phyloP scores from a whole-genome alignment of 2,888 invertebrate genomes.

The Phlogophora meticulosa region DNA sequence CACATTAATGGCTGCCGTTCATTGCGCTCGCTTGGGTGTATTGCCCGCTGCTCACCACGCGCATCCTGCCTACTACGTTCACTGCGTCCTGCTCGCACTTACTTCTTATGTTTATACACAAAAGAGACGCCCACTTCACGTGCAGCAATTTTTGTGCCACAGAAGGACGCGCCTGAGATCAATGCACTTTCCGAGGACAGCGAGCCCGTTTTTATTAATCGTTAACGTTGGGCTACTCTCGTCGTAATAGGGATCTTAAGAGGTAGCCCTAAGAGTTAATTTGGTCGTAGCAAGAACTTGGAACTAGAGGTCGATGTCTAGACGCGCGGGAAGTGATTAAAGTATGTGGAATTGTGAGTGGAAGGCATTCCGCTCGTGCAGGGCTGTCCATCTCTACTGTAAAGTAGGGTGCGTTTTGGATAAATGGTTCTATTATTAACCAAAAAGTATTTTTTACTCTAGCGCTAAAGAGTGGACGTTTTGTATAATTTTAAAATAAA shows the following conservation, averaged over 20 bases:
- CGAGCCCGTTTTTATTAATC: slow-evolving; percentile 87
- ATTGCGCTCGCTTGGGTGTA: slow-evolving; percentile 90
- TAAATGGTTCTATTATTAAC: slow-evolving; percentile 31
- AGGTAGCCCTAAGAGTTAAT: slow-evolving; percentile 77
- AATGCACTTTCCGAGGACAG: slow-evolving; percentile 91
- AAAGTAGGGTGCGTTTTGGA: slow-evolving; percentile 34
- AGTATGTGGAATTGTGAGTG: slow-evolving; percentile 78
- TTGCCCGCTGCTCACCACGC: slow-evolving; percentile 88
- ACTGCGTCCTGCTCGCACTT: slow-evolving; percentile 83
- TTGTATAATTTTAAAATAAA: neutral
- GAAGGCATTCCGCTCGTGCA: slow-evolving; percentile 79
- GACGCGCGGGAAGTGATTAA: slow-evolving; percentile 87
- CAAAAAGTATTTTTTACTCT: neutral
- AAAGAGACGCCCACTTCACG: slow-evolving; percentile 86
- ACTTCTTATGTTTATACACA: slow-evolving; percentile 71
- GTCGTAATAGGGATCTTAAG: slow-evolving; percentile 82
- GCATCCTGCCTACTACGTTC: slow-evolving; percentile 89
- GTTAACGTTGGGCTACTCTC: slow-evolving; percentile 75
- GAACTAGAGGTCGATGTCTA: slow-evolving; percentile 81
- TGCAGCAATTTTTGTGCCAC: slow-evolving; percentile 89
- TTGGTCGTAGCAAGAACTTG: slow-evolving; percentile 67
- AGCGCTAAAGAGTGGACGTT: too few relatives aligned
- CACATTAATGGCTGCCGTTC: slow-evolving; percentile 87
- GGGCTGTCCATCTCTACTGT: slow-evolving; percentile 62
- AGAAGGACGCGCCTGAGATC: slow-evolving; percentile 90